A percentile compares a stretch with the other conserved stretches of the same genome.
These are phyloP conservation scores for Euborellia annulipes DNA, from an alignment of 1,140 invertebrate species.

Conservation along the genomic window DNA sequence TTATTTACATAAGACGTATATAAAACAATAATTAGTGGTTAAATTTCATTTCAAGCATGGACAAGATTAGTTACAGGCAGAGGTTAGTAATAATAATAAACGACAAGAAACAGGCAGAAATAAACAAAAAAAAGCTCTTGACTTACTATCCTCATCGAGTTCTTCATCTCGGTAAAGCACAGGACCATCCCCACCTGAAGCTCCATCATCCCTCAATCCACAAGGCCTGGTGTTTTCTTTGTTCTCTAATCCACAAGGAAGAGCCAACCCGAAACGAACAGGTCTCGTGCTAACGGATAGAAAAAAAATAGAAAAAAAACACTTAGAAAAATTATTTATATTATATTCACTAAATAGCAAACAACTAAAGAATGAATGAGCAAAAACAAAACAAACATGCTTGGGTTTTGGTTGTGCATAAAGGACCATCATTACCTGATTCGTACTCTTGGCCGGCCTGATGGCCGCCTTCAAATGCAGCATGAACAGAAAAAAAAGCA, in stretches of 20 bases:
- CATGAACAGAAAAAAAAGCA: constrained; percentile 14
- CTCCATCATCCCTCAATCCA: constrained; percentile 44
- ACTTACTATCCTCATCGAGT: constrained; percentile 40
- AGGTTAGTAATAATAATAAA: too few relatives aligned
- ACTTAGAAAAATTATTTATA: neutral
- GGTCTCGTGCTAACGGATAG: constrained; percentile 45
- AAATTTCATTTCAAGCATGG: too few relatives aligned
- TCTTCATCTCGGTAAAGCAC: constrained; percentile 57
- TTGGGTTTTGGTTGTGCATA: neutral
- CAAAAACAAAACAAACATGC: neutral
- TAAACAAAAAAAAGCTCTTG: constrained; percentile 8
- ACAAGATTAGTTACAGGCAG: too few relatives aligned
- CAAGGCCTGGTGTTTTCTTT: constrained; percentile 73
- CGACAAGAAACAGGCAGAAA: too few relatives aligned
- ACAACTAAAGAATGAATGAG: neutral
- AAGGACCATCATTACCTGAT: constrained; percentile 58
- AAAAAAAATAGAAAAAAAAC: constrained; percentile 6
- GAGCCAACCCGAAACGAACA: constrained; percentile 51
- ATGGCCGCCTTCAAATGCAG: neutral
- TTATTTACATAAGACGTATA: too few relatives aligned
- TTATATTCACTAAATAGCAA: constrained; percentile 1
- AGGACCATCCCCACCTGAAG: constrained; percentile 44
- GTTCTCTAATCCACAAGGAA: constrained; percentile 61
- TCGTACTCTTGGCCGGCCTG: constrained; percentile 59
- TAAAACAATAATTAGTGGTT: too few relatives aligned